Conservation (phyloP, 2,888 invertebrate genomes). For the Onthophagus sagittarius region DNA sequence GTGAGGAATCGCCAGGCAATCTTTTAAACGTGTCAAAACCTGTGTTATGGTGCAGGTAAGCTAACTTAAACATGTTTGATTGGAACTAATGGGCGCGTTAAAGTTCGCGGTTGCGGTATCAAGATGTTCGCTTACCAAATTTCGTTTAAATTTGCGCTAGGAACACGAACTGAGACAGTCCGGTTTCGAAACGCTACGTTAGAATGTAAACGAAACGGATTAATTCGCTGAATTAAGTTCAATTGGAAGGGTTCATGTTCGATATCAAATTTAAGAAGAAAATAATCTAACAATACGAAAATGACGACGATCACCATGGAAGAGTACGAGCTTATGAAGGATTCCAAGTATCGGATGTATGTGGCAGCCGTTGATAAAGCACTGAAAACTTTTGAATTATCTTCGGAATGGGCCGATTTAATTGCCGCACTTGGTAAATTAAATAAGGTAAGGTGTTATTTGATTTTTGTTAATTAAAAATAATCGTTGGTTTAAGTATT, state of each 20-base stretch:
- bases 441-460: conserved; percentile 65
- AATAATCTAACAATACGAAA: conserved; percentile 8
- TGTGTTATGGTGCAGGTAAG: not conserved
- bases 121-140: not conserved
- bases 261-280: not conserved
- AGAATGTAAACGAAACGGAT: not conserved
- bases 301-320: conserved; percentile 62
- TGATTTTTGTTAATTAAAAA: not conserved
- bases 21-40: not conserved
- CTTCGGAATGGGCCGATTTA: conserved; percentile 93
- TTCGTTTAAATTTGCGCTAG: not conserved
- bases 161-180: not conserved
- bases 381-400: conserved; percentile 84
- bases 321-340: conserved; percentile 76
- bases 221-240: not conserved
- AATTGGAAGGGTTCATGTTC: not conserved
- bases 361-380: conserved; percentile 82
- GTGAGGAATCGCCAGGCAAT: not conserved
- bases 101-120: not conserved
- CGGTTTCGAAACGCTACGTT: not conserved
- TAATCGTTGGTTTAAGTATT: not conserved
- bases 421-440: conserved; percentile 86
- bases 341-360: conserved; percentile 77
- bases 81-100: not conserved
- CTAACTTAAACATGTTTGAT: not conserved